These are phyloP conservation scores for Ciconia stormi DNA, from an alignment of 2,113 vertebrate species.

Conservation along the genomic window DNA sequence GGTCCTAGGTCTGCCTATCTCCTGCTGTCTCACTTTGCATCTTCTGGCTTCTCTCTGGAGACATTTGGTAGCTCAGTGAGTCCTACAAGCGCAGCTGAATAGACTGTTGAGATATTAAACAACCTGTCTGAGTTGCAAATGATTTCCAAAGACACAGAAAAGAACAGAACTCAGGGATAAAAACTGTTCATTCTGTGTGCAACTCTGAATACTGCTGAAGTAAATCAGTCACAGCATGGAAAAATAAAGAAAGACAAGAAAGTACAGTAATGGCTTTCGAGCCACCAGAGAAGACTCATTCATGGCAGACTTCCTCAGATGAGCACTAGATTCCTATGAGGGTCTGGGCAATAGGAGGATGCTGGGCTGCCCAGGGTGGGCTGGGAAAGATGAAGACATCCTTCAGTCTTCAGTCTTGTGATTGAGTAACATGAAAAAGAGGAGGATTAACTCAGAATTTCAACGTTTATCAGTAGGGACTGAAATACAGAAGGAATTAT, in stretches of 20 bases:
- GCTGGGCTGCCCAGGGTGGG: background rate
- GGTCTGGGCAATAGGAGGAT: background rate
- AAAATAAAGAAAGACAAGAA: background rate
- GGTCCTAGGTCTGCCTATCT: background rate
- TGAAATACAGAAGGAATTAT: background rate
- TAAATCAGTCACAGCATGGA: background rate
- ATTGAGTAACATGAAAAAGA: background rate
- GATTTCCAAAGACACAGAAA: background rate
- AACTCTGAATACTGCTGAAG: background rate
- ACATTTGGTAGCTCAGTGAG: background rate
- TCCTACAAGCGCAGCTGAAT: background rate
- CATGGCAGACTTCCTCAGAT: background rate
- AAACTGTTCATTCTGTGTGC: background rate
- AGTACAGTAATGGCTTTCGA: background rate
- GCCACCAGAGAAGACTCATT: background rate
- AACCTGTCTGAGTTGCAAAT: background rate
- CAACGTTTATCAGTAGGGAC: background rate
- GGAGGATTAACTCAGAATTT: background rate
- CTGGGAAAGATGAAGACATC: background rate
- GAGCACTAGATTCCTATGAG: background rate
- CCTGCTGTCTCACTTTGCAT: background rate
- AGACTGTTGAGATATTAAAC: background rate
- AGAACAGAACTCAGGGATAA: background rate
- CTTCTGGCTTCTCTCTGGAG: background rate
- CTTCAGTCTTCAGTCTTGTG: background rate